Percentiles rank a stretch among this genome's conserved stretches.
Evolutionary conservation across 1,140 invertebrate genomes (phyloP).

Genomic region (Calosoma granatense): DNA sequence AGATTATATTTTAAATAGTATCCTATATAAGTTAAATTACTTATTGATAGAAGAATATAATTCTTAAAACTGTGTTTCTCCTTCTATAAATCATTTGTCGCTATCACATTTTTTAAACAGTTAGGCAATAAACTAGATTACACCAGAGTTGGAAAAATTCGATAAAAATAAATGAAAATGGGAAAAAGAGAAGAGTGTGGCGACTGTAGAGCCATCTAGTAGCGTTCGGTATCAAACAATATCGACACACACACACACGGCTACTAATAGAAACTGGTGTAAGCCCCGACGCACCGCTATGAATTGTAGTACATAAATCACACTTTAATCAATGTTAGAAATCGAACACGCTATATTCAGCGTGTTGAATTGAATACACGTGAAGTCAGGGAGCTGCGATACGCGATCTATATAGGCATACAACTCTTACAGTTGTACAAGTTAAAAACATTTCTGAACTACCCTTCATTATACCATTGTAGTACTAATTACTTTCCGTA

Average conservation of each 20-base stretch:
- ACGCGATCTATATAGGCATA: neutral
- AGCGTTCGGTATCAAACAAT: neutral
- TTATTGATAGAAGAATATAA: too few species aligned
- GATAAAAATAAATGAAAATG: neutral
- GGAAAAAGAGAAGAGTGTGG: neutral
- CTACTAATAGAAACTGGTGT: neutral
- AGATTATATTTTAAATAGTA: too few species aligned
- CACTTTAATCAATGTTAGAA: constrained; percentile 6
- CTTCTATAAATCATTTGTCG: too few species aligned
- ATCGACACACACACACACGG: too few species aligned
- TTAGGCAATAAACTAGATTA: neutral
- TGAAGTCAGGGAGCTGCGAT: neutral
- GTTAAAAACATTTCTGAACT: too few species aligned
- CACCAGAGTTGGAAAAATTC: neutral
- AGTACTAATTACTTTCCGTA: too few species aligned
- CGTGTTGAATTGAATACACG: neutral
- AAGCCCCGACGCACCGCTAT: neutral
- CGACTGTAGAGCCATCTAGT: neutral
- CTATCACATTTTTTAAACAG: neutral
- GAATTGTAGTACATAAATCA: constrained; percentile 5
- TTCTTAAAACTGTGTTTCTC: too few species aligned
- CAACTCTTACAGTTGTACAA: too few species aligned
- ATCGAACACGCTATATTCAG: neutral
- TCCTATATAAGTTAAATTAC: too few species aligned
- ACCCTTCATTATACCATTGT: too few species aligned